These are phyloP conservation scores for Martes flavigula DNA, from an alignment of 2,797 vertebrate genomes.

Conservation along the genomic window DNA sequence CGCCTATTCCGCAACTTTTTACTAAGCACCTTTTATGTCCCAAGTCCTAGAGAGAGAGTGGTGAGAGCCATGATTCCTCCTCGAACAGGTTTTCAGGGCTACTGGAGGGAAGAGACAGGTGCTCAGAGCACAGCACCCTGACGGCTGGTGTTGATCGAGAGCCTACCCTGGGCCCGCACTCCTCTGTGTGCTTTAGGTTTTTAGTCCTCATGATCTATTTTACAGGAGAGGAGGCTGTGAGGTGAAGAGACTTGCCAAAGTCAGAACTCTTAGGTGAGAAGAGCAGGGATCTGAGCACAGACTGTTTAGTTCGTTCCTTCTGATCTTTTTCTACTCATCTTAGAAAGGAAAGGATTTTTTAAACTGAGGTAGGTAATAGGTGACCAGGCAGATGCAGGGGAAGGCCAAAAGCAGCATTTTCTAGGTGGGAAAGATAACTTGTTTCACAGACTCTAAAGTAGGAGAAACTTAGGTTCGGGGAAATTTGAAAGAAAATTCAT, in stretches of 20 bases:
- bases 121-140: background rate
- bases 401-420: background rate
- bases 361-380: background rate
- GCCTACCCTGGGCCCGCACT: background rate
- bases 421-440: background rate
- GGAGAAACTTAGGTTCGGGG: background rate
- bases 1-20: background rate
- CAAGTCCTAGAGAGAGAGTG: background rate
- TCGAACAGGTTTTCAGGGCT: background rate
- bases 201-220: background rate
- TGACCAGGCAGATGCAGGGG: background rate
- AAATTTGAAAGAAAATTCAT: background rate
- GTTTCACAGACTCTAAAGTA: background rate
- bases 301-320: background rate
- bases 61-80: background rate
- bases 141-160: background rate
- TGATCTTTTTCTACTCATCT: background rate
- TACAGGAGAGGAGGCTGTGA: background rate
- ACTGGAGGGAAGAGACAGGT: background rate
- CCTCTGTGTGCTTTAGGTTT: background rate
- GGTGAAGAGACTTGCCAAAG: background rate
- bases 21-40: background rate
- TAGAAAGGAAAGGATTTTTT: background rate
- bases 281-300: background rate
- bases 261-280: background rate